phyloP scores from a whole-genome alignment of 2,113 vertebrate genomes.

The Upupa epops region DNA sequence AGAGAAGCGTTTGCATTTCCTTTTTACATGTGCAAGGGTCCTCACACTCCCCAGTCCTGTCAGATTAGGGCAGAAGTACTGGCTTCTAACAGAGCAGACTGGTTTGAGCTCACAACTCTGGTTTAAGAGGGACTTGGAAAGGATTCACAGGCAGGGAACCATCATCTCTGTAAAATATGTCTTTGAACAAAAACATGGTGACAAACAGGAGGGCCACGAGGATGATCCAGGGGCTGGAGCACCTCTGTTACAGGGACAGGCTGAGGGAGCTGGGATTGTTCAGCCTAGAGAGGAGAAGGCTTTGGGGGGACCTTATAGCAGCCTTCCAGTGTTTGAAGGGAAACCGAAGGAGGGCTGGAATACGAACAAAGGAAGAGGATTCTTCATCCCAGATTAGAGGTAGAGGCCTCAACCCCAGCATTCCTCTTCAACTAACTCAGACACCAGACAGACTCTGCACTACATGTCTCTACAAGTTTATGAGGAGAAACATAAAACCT shows the following conservation, averaged over 20 bases:
- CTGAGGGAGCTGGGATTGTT: too few relatives aligned
- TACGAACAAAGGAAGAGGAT: too few relatives aligned
- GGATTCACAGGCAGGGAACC: background rate
- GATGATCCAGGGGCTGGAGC: too few relatives aligned
- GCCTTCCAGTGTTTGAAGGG: too few relatives aligned
- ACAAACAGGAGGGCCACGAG: background rate
- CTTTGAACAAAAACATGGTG: background rate
- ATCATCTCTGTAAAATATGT: background rate
- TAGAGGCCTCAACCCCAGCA: too few relatives aligned
- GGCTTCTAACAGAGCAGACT: background rate
- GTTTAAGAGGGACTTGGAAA: background rate
- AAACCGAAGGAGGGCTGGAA: too few relatives aligned
- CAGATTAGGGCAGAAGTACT: background rate
- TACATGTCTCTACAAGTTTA: background rate
- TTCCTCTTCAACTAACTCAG: too few relatives aligned
- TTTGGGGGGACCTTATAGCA: too few relatives aligned
- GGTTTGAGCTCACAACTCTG: background rate
- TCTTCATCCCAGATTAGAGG: too few relatives aligned
- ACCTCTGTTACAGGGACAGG: too few relatives aligned
- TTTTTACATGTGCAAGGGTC: background rate
- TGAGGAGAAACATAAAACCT: background rate
- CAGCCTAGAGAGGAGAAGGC: too few relatives aligned
- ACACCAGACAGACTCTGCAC: too few relatives aligned
- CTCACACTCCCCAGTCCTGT: background rate
- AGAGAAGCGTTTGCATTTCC: background rate